Percentiles rank a stretch among this genome's conserved stretches.
Evolutionary conservation across 2,888 invertebrate genomes (phyloP).

Genomic region (Troglohyphantes excavatus): DNA sequence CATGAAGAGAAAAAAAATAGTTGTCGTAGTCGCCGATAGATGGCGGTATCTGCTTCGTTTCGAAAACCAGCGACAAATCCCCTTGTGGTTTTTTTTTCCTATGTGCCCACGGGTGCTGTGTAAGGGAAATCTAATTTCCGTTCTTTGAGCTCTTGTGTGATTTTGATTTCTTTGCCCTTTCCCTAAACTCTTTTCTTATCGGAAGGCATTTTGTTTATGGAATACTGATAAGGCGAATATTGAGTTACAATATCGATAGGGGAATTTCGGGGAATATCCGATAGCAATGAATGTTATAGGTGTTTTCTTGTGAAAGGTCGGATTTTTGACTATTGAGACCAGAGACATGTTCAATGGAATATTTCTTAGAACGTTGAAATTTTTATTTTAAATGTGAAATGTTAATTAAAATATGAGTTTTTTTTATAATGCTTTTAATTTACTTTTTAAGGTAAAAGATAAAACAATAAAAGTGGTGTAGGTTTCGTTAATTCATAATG

Average conservation of each 20-base stretch:
- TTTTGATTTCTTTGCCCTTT: not conserved
- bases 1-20: not conserved
- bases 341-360: no score
- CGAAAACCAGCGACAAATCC: not conserved
- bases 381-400: no score
- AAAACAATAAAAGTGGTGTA: no score
- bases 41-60: constrained; percentile 14
- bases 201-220: not conserved
- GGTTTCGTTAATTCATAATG: no score
- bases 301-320: not conserved
- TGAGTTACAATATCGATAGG: not conserved
- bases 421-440: no score
- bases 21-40: constrained; percentile 30
- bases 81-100: not conserved
- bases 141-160: not conserved
- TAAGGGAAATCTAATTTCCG: constrained; percentile 58
- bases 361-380: no score
- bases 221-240: constrained; percentile 29
- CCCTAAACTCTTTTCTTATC: not conserved
- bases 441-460: no score
- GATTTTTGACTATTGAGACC: not conserved
- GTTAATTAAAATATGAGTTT: no score
- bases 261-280: not conserved
- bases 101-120: not conserved
- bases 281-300: not conserved